Conservation (phyloP, 2,888 invertebrate species). For the Limnephilus rhombicus region DNA sequence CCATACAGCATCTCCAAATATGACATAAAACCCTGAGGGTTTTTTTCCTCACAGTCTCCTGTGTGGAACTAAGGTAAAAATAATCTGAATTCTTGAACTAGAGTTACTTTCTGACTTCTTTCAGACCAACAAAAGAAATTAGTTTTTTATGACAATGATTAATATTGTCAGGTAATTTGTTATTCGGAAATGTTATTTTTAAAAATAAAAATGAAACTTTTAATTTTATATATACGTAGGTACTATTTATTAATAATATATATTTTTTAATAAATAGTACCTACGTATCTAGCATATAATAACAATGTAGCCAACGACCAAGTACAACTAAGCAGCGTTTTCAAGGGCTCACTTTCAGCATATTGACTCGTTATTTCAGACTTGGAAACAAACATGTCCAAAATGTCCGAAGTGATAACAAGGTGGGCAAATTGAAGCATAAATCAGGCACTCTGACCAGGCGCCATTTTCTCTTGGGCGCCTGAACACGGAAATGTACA, state of each 20-base stretch:
- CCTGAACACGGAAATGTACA: constrained; percentile 21
- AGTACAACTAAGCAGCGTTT: neutral
- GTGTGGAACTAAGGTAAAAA: too few species aligned
- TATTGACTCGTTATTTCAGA: constrained; percentile 9
- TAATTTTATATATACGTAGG: too few species aligned
- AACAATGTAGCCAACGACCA: neutral
- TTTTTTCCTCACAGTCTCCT: too few species aligned
- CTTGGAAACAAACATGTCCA: neutral
- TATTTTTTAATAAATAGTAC: too few species aligned
- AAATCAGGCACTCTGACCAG: constrained; percentile 7
- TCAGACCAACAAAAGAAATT: too few species aligned
- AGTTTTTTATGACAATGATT: too few species aligned
- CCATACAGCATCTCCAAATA: too few species aligned
- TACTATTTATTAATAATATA: too few species aligned
- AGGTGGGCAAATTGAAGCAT: constrained; percentile 14
- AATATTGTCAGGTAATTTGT: too few species aligned
- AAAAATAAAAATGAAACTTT: neutral
- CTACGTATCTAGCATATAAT: neutral
- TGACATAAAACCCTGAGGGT: too few species aligned
- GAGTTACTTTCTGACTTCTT: too few species aligned
- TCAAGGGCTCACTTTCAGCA: neutral
- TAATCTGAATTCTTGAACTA: too few species aligned
- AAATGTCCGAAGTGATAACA: constrained; percentile 10
- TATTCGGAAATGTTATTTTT: neutral
- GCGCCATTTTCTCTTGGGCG: constrained; percentile 14